Percentiles rank a stretch among this genome's conserved stretches.
These are phyloP conservation scores for Galeopterus variegatus DNA, from an alignment of 2,113 vertebrate species.

Conservation along the genomic window DNA sequence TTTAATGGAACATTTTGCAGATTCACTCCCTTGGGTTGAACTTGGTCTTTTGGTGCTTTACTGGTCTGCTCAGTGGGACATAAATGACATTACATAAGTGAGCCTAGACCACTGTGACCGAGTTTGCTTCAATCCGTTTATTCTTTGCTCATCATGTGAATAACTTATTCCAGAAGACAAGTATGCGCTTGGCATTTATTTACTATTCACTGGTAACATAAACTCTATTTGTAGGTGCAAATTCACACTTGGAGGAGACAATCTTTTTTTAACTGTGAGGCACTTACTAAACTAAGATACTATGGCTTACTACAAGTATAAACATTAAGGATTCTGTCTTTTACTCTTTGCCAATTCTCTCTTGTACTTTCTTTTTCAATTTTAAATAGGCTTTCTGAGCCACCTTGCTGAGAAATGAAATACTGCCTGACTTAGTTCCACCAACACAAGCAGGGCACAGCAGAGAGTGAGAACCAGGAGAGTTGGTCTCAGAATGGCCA, in stretches of 20 bases:
- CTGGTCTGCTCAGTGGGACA: slow-evolving; percentile 46
- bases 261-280: not conserved
- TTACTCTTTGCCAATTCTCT: not conserved
- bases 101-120: not conserved
- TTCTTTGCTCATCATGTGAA: slow-evolving; percentile 66
- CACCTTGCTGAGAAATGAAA: not conserved
- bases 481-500: not conserved
- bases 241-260: slow-evolving; percentile 64
- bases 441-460: not conserved
- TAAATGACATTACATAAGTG: slow-evolving; percentile 52
- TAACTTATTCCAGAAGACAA: slow-evolving; percentile 71
- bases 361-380: not conserved
- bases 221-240: slow-evolving; percentile 32
- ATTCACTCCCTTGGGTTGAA: slow-evolving; percentile 43
- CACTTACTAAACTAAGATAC: slow-evolving; percentile 50
- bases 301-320: not conserved
- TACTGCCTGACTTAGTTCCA: not conserved
- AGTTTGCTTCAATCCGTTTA: not conserved
- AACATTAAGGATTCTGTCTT: not conserved
- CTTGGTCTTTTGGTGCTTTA: not conserved
- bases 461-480: not conserved
- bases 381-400: slow-evolving; percentile 2
- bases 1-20: slow-evolving; percentile 57
- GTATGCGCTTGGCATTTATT: slow-evolving; percentile 13
- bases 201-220: slow-evolving; percentile 64